A percentile compares a stretch with the other conserved stretches of the same genome.
Evolutionary conservation across 2,113 vertebrate genomes (phyloP).

Genomic region (Erythrocebus patas): DNA sequence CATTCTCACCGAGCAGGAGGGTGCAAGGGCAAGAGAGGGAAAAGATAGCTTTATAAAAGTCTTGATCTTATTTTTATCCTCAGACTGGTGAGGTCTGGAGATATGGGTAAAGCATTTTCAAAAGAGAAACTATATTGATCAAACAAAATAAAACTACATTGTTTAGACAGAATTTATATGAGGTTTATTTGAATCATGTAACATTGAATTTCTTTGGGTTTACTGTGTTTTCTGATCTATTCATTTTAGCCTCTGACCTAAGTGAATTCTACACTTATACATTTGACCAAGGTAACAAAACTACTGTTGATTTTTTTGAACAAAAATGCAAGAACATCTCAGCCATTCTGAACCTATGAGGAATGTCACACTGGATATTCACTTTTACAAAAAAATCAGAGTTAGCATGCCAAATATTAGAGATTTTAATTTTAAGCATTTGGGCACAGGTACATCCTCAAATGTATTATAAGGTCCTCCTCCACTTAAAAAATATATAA

Average conservation of each 20-base stretch:
- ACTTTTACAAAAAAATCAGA: not conserved
- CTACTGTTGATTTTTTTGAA: not conserved
- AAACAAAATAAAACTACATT: not conserved
- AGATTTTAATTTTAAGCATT: not conserved
- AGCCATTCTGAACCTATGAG: not conserved
- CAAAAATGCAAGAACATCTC: conserved; percentile 20
- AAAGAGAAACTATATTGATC: not conserved
- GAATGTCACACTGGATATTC: not conserved
- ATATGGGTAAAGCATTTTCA: not conserved
- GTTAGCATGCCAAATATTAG: not conserved
- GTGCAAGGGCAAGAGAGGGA: not conserved
- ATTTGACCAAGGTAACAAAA: not conserved
- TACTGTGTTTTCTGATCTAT: not conserved
- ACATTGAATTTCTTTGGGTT: not conserved
- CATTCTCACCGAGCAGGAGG: not conserved
- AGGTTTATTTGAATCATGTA: conserved; percentile 9
- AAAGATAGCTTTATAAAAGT: not conserved
- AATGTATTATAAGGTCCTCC: not conserved
- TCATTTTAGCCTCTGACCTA: not conserved
- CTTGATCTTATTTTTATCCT: conserved; percentile 39
- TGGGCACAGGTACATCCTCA: not conserved
- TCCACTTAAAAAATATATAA: not conserved
- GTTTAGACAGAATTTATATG: not conserved
- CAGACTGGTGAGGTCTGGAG: not conserved
- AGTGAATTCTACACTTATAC: not conserved